phyloP scores from a whole-genome alignment of 2,797 vertebrate species.

The Basileuterus tristriatus region DNA sequence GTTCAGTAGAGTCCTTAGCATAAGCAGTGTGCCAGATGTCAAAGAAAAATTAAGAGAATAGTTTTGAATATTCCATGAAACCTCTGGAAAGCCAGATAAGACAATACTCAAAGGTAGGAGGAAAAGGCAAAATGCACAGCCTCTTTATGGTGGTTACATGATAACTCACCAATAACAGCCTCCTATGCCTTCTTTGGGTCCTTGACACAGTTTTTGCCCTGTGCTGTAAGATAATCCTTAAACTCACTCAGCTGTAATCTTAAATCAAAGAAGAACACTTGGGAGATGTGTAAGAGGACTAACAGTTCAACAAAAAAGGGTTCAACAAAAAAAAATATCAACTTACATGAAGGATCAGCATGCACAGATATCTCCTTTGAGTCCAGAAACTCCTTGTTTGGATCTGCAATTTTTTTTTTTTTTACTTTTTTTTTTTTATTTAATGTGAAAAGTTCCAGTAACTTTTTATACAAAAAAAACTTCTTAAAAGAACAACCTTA shows the following conservation, averaged over 20 bases:
- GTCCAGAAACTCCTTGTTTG: not conserved
- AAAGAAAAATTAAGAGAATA: not conserved
- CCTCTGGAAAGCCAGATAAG: not conserved
- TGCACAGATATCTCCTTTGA: not conserved
- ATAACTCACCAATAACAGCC: not conserved
- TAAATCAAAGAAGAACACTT: not conserved
- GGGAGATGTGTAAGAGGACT: too few species aligned
- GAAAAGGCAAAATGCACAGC: not conserved
- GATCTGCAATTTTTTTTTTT: not conserved
- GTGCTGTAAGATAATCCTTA: not conserved
- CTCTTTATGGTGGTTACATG: not conserved
- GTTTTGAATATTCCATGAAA: not conserved
- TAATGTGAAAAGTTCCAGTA: not conserved
- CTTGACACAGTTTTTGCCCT: not conserved
- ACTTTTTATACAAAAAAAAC: not conserved
- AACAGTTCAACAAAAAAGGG: not conserved
- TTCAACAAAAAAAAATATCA: not conserved
- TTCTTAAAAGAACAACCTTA: not conserved
- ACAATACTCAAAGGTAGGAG: not conserved
- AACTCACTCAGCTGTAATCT: not conserved
- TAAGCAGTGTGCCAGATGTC: not conserved
- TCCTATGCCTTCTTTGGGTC: not conserved
- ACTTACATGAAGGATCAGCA: not conserved
- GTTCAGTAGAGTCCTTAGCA: not conserved
- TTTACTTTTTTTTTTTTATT: not conserved